phyloP scores from a whole-genome alignment of 2,797 vertebrate species.

The Acipenser transmontanus region DNA sequence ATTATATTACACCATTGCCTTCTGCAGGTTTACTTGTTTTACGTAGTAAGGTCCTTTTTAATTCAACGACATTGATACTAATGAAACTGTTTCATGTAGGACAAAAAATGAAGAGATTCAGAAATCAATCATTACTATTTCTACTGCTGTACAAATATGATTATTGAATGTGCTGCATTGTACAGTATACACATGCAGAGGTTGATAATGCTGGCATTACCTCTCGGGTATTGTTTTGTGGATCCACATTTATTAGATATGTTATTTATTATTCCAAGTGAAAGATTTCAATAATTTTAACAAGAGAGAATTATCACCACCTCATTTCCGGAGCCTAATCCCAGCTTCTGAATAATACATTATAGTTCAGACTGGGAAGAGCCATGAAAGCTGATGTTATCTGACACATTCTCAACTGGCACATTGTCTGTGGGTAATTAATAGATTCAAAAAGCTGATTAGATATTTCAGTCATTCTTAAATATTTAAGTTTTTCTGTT shows the following conservation, averaged over 20 bases:
- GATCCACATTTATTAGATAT: not conserved
- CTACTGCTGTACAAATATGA: too few species aligned
- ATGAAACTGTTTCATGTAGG: too few species aligned
- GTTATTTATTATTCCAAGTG: not conserved
- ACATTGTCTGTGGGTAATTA: constrained; percentile 4
- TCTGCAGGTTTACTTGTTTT: too few species aligned
- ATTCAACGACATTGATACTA: too few species aligned
- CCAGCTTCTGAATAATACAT: constrained; percentile 8
- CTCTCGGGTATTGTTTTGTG: too few species aligned
- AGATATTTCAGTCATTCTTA: constrained; percentile 1
- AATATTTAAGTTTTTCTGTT: not conserved
- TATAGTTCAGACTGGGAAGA: not conserved
- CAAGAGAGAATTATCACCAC: not conserved
- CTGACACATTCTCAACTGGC: not conserved
- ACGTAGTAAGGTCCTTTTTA: too few species aligned
- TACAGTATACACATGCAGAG: too few species aligned
- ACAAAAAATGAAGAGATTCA: too few species aligned
- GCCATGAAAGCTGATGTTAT: constrained; percentile 1
- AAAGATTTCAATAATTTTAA: constrained; percentile 5
- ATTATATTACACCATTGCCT: too few species aligned
- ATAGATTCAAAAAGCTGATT: not conserved
- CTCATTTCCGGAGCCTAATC: not conserved
- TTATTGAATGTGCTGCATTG: too few species aligned
- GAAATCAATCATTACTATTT: too few species aligned
- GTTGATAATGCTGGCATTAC: too few species aligned